These are phyloP conservation scores for Diplosoma virens DNA, from an alignment of 23 tunicate genomes.

Conservation along the genomic window DNA sequence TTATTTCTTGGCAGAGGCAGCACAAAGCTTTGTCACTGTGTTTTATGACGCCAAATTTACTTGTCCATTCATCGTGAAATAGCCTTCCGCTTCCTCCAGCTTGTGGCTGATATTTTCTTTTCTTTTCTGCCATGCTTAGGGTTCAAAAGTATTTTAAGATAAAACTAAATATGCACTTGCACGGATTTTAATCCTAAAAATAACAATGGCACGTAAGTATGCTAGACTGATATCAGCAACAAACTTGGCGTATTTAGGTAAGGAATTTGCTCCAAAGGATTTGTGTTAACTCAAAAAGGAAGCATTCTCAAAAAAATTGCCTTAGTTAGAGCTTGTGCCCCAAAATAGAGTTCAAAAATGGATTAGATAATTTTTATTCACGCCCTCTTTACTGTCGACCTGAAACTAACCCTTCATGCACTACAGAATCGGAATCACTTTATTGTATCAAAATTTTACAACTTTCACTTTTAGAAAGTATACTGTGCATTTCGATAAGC, in stretches of 20 bases:
- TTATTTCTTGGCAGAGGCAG: slow-evolving; percentile 15
- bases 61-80: slow-evolving; percentile 12
- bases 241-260: neutral
- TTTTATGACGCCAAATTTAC: slow-evolving; percentile 32
- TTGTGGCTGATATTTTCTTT: slow-evolving; percentile 1
- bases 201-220: neutral
- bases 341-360: no score
- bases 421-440: no score
- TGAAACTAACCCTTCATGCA: no score
- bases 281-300: neutral
- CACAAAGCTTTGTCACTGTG: slow-evolving; percentile 32
- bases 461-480: no score
- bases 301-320: neutral
- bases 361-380: no score
- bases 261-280: no score
- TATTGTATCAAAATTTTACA: no score
- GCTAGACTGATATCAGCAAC: neutral
- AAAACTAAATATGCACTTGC: neutral
- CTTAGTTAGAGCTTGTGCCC: neutral
- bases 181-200: neutral
- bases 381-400: no score
- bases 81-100: slow-evolving; percentile 13
- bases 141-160: neutral
- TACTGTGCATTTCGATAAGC: no score
- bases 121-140: neutral